Evolutionary conservation across 2,797 vertebrate species (phyloP).

Genomic region (Enteromius viviparus): DNA sequence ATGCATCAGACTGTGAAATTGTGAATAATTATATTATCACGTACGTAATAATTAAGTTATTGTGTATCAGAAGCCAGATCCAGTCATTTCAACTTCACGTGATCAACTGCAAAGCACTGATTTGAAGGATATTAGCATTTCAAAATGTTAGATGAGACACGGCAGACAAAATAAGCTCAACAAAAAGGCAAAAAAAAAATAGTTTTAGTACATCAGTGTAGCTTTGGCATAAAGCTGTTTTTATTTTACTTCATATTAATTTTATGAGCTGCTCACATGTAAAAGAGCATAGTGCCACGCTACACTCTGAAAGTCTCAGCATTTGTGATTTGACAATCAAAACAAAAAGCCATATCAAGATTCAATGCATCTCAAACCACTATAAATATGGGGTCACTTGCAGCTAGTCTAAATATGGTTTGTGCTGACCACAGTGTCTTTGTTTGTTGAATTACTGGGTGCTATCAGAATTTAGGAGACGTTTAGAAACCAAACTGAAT

Average conservation of each 20-base stretch:
- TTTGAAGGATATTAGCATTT: too few relatives aligned
- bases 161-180: not conserved
- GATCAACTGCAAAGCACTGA: too few relatives aligned
- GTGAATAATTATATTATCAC: slow-evolving; percentile 9
- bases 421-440: not conserved
- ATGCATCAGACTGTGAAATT: slow-evolving; percentile 25
- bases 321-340: not conserved
- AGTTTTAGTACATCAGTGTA: not conserved
- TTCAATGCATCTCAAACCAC: not conserved
- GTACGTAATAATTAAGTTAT: slow-evolving; percentile 9
- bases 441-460: not conserved
- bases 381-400: not conserved
- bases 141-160: not conserved
- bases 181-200: not conserved
- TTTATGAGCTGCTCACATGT: not conserved
- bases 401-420: not conserved
- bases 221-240: too few relatives aligned
- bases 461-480: not conserved
- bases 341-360: not conserved
- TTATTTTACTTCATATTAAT: not conserved
- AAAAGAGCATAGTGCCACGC: not conserved
- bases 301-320: not conserved
- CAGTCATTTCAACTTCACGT: too few relatives aligned
- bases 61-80: slow-evolving; percentile 13
- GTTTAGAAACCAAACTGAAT: not conserved